phyloP scores from a whole-genome alignment of 2,113 vertebrate species.

The Apistogramma diplotaenia region DNA sequence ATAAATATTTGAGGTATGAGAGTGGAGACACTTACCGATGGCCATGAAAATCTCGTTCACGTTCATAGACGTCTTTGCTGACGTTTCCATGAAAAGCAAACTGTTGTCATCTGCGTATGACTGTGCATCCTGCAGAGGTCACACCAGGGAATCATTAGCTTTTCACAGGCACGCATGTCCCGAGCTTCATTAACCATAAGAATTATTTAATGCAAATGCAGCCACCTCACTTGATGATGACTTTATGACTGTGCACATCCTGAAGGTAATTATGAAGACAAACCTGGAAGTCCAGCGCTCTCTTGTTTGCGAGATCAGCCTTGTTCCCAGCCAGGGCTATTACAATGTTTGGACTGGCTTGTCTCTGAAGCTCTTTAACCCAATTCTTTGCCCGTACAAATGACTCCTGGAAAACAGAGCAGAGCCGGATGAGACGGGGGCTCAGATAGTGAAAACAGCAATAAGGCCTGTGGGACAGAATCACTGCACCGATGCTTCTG shows the following conservation, averaged over 20 bases:
- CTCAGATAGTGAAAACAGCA: constrained; percentile 28
- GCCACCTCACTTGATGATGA: neutral
- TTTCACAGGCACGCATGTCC: no score
- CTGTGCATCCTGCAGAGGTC: constrained; percentile 88
- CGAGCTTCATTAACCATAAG: no score
- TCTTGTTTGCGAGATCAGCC: constrained; percentile 95
- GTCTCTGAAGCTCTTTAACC: constrained; percentile 99
- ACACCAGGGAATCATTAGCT: neutral
- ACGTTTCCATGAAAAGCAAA: constrained; percentile 98
- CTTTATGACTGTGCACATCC: neutral
- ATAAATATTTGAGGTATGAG: neutral
- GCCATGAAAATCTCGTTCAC: constrained; percentile 99
- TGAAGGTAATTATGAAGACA: constrained; percentile 38
- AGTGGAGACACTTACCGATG: constrained; percentile 83
- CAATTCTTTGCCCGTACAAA: constrained; percentile 99
- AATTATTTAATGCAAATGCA: neutral
- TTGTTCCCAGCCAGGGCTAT: constrained; percentile 99
- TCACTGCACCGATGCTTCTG: neutral
- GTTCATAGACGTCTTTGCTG: constrained; percentile 97
- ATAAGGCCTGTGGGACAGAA: neutral
- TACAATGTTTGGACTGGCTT: constrained; percentile 99
- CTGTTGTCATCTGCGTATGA: constrained; percentile 98
- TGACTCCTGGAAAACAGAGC: constrained; percentile 85
- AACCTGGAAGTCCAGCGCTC: constrained; percentile 98
- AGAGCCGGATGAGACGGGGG: neutral